Conservation (phyloP, 2,113 vertebrate species). For the Ovis canadensis region DNA sequence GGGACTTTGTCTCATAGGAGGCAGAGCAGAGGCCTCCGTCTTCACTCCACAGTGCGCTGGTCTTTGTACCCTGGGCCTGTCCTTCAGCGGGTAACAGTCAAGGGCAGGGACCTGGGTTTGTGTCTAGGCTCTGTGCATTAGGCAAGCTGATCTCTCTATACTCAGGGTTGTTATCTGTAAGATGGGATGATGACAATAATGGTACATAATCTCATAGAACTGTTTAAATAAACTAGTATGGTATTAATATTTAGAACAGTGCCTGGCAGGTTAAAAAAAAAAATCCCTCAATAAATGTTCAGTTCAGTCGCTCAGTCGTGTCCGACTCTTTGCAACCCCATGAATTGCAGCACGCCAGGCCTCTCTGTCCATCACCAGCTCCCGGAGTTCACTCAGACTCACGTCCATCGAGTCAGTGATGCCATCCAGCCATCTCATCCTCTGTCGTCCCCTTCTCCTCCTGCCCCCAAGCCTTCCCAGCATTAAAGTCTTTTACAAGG, state of each 20-base stretch:
- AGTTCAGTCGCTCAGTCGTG: too few species aligned
- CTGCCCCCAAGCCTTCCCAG: too few species aligned
- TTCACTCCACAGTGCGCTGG: neutral
- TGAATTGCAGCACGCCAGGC: too few species aligned
- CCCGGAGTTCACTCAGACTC: too few species aligned
- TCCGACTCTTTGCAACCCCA: too few species aligned
- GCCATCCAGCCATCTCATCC: too few species aligned
- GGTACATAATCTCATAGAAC: neutral
- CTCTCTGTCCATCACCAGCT: too few species aligned
- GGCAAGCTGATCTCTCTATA: neutral
- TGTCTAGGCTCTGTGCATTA: neutral
- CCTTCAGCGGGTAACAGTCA: neutral
- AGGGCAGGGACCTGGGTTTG: neutral
- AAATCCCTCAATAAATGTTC: neutral
- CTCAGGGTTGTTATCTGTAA: neutral
- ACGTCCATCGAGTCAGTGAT: too few species aligned
- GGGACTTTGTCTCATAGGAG: neutral
- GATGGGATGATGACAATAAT: neutral
- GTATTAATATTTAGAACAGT: neutral
- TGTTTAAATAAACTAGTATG: neutral
- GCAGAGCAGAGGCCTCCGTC: neutral
- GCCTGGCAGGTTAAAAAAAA: neutral
- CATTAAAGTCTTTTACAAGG: too few species aligned
- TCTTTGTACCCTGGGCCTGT: neutral
- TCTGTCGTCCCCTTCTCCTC: too few species aligned